Evolutionary conservation across 92 coral and sea anemone species (phyloP), one percentile per base, ranked within the genome.

Genomic region (Plumapathes pennacea): DNA sequence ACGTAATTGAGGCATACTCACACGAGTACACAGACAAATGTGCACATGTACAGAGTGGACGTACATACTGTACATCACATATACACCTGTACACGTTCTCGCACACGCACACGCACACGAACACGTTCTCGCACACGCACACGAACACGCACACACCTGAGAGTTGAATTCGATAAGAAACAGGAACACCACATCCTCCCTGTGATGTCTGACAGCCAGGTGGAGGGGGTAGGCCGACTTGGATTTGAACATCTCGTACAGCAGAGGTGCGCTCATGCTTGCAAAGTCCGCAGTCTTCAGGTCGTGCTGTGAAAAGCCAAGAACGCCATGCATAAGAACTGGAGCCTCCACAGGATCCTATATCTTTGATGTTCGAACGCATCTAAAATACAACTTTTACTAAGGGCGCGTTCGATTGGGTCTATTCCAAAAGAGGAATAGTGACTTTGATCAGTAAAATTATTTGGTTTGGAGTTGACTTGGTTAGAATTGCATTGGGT

Each of bases 181-280:
- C 4, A 92, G 74, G 32, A 92, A 92, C 19, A 92, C 81, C 1
- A 92, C 96, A 76, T 92, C 97, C 60, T 92, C 97, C 60, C 96
- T 44, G 71, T 88, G 98, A 68, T 92, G 96, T 67, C 88, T 67
- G 60, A 92, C 89, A 15, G 97, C 96, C 57, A 92, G 81, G 61
- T 92, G 97, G 25, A 92, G 78, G 2, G 97, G 97, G 41, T 83
- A 81, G 4, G 92, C 72, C 13, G 97, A 88, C 74, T 92, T 92
- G 38, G 89, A 71, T 33, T 92, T 92, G 63, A 92, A 92, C 97
- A 92, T 92, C 60, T 92, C 96, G 41, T 92, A 92, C 38, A 92
- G 48, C 52, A 92, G 41, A 23, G 98, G 90, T 4, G 96, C 98
- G 58, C 96, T 83, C 83, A 92, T 92, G 61, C 80, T 73, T 21